Conservation (phyloP, 1,140 invertebrate species). For the Drosophila subobscura region DNA sequence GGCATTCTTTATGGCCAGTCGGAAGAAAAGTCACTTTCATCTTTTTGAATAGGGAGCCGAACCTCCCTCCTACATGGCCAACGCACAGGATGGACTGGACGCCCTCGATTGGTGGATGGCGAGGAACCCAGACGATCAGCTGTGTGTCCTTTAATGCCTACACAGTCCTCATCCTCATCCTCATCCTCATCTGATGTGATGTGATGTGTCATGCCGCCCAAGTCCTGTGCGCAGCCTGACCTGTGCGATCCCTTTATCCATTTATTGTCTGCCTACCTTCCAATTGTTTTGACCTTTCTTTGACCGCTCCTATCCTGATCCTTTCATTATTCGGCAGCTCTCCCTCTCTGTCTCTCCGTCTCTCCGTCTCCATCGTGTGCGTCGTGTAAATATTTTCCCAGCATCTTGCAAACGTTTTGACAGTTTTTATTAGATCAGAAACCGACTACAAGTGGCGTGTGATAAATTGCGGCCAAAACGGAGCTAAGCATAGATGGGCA, state of each 20-base stretch:
- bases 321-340: not conserved
- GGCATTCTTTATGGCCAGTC: conserved; percentile 38
- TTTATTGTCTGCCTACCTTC: conserved; percentile 43
- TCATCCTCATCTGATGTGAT: not conserved
- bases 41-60: conserved; percentile 72
- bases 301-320: conserved; percentile 9
- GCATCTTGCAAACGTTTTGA: conserved; percentile 79
- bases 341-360: not conserved
- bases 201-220: conserved; percentile 78
- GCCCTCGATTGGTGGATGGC: too few relatives aligned
- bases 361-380: conserved; percentile 30
- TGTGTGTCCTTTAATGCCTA: conserved; percentile 69
- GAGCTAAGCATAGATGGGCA: conserved; percentile 35
- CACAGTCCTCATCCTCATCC: conserved; percentile 49
- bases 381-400: conserved; percentile 78
- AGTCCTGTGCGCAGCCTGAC: conserved; percentile 54
- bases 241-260: conserved; percentile 44
- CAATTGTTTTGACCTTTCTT: conserved; percentile 55
- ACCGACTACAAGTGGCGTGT: conserved; percentile 74
- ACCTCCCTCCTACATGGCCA: conserved; percentile 5
- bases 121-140: conserved; percentile 36
- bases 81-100: too few relatives aligned
- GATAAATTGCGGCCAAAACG: conserved; percentile 77
- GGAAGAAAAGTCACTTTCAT: conserved; percentile 72
- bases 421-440: conserved; percentile 80